Evolutionary conservation across 1,140 invertebrate genomes (phyloP).

Genomic region (Drosophila ercepeae): DNA sequence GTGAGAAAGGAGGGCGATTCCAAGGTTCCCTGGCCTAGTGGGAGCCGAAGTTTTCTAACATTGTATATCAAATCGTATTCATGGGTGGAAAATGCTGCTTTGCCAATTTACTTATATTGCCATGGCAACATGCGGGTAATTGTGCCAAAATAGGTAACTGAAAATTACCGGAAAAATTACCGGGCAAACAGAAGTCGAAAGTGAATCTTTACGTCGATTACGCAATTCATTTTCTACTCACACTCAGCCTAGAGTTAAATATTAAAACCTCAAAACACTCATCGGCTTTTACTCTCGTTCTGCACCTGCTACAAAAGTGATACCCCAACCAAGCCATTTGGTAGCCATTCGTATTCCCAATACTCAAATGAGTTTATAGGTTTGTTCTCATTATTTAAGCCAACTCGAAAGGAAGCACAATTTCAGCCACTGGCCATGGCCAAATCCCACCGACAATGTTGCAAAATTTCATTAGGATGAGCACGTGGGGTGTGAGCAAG

Average conservation of each 20-base stretch:
- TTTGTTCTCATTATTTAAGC: conserved; percentile 53
- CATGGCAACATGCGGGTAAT: conserved; percentile 47
- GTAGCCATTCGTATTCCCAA: conserved; percentile 47
- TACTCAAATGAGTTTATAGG: conserved; percentile 70
- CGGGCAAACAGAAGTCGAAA: too few species aligned
- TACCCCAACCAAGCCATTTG: conserved; percentile 37
- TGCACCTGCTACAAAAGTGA: conserved; percentile 18
- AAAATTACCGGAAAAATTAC: too few species aligned
- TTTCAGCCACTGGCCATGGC: conserved; percentile 8
- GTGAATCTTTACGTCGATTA: too few species aligned
- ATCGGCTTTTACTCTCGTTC: too few species aligned
- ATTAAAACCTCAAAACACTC: conserved; percentile 7
- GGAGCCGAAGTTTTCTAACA: conserved; percentile 28
- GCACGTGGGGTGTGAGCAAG: conserved; percentile 4
- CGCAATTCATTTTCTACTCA: neutral
- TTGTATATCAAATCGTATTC: conserved; percentile 18
- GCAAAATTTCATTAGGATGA: conserved; percentile 61
- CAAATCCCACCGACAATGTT: conserved; percentile 52
- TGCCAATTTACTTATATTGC: conserved; percentile 56
- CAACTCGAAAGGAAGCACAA: conserved; percentile 5
- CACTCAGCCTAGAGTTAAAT: neutral
- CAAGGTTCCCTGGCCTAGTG: conserved; percentile 36
- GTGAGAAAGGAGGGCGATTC: conserved; percentile 41
- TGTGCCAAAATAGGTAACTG: too few species aligned
- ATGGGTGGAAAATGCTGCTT: conserved; percentile 19